Evolutionary conservation across 2,888 invertebrate genomes (phyloP).

Genomic region (Calameuta filiformis): DNA sequence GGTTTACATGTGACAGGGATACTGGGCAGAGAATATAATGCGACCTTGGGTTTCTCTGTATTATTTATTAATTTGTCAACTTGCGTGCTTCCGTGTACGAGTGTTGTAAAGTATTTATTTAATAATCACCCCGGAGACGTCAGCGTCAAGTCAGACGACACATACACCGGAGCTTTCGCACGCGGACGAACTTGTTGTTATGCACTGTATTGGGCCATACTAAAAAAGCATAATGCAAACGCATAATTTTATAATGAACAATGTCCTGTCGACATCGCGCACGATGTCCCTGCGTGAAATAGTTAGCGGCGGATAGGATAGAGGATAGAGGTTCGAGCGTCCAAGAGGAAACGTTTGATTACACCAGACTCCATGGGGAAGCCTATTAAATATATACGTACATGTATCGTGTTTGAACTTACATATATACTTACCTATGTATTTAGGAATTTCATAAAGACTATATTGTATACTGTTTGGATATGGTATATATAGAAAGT

Average conservation of each 20-base stretch:
- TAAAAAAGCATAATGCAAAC: constrained; percentile 26
- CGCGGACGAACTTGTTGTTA: neutral
- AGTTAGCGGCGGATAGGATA: constrained; percentile 50
- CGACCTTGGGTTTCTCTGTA: neutral
- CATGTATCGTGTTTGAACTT: neutral
- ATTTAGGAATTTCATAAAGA: neutral
- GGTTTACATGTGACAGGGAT: neutral
- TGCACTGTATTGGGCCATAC: neutral
- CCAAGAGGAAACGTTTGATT: constrained; percentile 65
- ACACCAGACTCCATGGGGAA: constrained; percentile 36
- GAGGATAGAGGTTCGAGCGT: constrained; percentile 54
- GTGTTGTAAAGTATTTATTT: neutral
- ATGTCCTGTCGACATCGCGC: constrained; percentile 57
- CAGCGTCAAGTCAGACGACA: neutral
- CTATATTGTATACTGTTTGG: neutral
- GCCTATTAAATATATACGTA: neutral
- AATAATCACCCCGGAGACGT: neutral
- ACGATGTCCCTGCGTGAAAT: constrained; percentile 44
- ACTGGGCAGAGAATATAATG: neutral
- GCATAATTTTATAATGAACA: constrained; percentile 52
- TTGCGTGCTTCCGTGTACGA: neutral
- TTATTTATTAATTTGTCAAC: neutral
- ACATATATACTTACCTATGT: neutral
- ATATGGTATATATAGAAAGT: neutral
- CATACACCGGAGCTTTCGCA: neutral